Evolutionary conservation across 2,113 vertebrate species (phyloP).

Genomic region (Leptobrachium leishanense): DNA sequence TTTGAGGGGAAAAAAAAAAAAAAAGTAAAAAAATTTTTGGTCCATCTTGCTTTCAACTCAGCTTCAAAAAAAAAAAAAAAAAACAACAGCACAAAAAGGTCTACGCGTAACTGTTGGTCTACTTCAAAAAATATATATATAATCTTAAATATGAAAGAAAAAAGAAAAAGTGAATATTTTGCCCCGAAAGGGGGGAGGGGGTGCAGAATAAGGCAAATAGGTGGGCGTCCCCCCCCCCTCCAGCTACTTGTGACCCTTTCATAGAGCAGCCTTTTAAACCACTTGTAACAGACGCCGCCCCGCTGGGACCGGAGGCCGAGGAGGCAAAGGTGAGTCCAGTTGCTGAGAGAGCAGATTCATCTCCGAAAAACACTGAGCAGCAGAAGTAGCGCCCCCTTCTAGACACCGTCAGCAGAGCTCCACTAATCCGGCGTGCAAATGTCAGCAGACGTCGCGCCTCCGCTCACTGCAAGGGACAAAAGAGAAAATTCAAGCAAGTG

Average conservation of each 20-base stretch:
- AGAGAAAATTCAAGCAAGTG: background rate
- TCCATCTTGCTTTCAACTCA: conserved; percentile 7
- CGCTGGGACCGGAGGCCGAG: background rate
- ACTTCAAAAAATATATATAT: conserved; percentile 16
- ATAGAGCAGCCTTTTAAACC: background rate
- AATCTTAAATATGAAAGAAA: conserved; percentile 7
- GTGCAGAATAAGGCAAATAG: conserved; percentile 6
- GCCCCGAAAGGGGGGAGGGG: background rate
- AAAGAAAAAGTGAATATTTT: background rate
- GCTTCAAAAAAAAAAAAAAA: background rate
- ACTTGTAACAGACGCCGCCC: conserved; percentile 14
- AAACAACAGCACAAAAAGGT: conserved; percentile 8
- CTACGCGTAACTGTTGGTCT: background rate
- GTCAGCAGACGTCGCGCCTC: background rate
- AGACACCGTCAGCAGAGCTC: background rate
- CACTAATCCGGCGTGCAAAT: background rate
- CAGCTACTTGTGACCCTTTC: background rate
- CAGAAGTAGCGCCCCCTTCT: background rate
- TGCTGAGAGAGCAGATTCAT: background rate
- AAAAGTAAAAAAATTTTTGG: conserved; percentile 18
- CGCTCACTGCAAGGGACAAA: background rate
- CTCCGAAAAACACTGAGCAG: background rate
- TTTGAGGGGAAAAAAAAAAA: background rate
- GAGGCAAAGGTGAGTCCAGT: background rate
- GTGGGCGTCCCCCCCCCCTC: background rate